Base-by-base conservation (phyloP, 2,113 vertebrate species). In the Pituophis catenifer region DNA sequence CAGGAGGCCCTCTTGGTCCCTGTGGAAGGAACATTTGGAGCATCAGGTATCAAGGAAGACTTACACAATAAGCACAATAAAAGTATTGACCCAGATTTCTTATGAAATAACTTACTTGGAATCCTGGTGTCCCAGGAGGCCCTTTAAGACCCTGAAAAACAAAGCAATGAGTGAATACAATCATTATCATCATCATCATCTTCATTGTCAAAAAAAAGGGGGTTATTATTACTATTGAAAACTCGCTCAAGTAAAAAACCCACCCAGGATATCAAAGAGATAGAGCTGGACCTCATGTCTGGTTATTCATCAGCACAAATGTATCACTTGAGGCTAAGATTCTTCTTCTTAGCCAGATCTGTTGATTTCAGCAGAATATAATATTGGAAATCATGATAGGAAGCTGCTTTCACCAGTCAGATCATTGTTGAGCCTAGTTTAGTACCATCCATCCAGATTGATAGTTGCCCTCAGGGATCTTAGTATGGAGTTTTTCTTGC, bases 1-100 rank as follows among this genome's bases (percentile, higher is more conserved):
- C 99, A 44, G 97, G 98, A 33, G 97, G 96, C 97, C 99, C 99
- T 62, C 97, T 98, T 93, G 97, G 97, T 90, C 99, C 99, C 99
- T 99, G 85, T 75, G 26, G 86, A 89, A 11, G 86, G 3, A 10
- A 92, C 91, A 29, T 8, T 89, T 6, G 53, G 15, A 90, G 92
- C 5, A 21, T 89, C 0, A 55, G 9, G 29, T 33, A 91, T 93
- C 90, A 26, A 94, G 26, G 89, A 89, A 91, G 29, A 2, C 38
- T 11, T 89, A 2, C 5, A 89, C 50, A 7, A 24, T 21, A 12
- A 9, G 92, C 90, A 92, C 8, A 89, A 9, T 58, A 23, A 90
- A n/a, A 90, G 0, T 55, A 55, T 5, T 59, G 0, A 54, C 70
- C 59, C 92, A 92, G 23, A 54, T 70, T 91, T 92, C 38, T 81